These are phyloP conservation scores for Parnassius orleans DNA, from an alignment of 2,888 invertebrate genomes.

Conservation along the genomic window DNA sequence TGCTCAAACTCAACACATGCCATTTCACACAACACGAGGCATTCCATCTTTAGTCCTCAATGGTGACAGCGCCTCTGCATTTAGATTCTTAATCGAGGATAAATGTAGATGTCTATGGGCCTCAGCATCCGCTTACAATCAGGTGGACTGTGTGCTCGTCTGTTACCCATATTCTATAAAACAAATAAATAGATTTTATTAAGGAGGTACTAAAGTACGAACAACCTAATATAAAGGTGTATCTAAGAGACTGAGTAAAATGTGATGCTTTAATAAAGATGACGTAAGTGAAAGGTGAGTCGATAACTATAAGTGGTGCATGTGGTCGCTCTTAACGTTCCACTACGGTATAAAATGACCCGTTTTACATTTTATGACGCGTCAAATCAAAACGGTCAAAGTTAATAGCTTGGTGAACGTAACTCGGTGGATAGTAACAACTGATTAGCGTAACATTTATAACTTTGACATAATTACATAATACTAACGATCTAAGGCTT, in stretches of 20 bases:
- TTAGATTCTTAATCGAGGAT: neutral
- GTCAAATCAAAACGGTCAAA: neutral
- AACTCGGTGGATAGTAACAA: neutral
- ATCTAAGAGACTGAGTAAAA: slow-evolving; percentile 31
- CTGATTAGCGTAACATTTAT: neutral
- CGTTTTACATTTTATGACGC: neutral
- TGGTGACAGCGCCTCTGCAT: neutral
- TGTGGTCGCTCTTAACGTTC: slow-evolving; percentile 9
- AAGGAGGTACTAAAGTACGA: neutral
- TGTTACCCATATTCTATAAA: too few relatives aligned
- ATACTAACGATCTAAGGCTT: neutral
- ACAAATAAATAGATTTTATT: too few relatives aligned
- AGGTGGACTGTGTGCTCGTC: neutral
- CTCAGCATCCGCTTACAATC: neutral
- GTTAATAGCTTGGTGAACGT: neutral
- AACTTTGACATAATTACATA: slow-evolving; percentile 2
- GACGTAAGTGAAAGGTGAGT: slow-evolving; percentile 27
- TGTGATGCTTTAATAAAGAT: slow-evolving; percentile 30
- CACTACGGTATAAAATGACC: slow-evolving; percentile 6
- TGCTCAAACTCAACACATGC: too few relatives aligned
- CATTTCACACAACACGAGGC: too few relatives aligned
- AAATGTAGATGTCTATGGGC: too few relatives aligned
- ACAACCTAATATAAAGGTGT: slow-evolving; percentile 15
- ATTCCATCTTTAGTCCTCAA: neutral
- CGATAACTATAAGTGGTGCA: slow-evolving; percentile 17